Base-by-base conservation (phyloP, 2,797 vertebrate species). In the Lagorchestes hirsutus region DNA sequence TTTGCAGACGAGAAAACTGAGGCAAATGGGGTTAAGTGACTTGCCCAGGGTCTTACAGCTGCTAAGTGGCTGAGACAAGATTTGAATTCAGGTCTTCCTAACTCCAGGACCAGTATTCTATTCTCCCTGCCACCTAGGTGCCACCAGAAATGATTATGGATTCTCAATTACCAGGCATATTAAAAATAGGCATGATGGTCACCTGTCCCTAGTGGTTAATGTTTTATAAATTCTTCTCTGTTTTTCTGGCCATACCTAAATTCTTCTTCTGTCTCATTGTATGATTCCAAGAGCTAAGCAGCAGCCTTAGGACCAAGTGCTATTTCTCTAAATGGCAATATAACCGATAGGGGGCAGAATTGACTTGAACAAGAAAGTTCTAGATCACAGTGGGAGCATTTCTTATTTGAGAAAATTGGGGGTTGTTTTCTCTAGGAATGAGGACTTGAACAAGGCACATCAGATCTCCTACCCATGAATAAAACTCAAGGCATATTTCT, bases 1-100 rank as follows among this genome's bases (percentile, higher is more conserved):
- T 82, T 46, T 82, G 40, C 8, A 74, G 18, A 82, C 10, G 16
- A 82, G 18, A 3, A 82, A 40, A 82, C n/a, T 82, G 18, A 82
- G 67, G n/a, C 67, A 82, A 74, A 82, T 82, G n/a, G 13, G 67
- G n/a, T 74, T 74, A 74, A 74, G n/a, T 74, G n/a, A 82, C n/a
- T 82, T 40, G 67, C 18, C 67, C n/a, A 82, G 5, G 2, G n/a
- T 40, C 67, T 8, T 16, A 24, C n/a, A 82, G 67, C n/a, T 82
- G 11, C 10, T 59, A 31, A 40, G 6, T 82, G 1, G 10, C 67
- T 82, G 6, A 62, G 31, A 13, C 13, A 4, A 1, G 2, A 34
- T 82, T 22, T 82, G 67, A 82, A 24, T 2, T 40, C n/a, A 59
- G 11, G 3, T 59, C 29, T 31, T 59, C 58, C 58, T 59, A 11